Base-by-base conservation (phyloP, 2,888 invertebrate species). In the Platycheirus albimanus region DNA sequence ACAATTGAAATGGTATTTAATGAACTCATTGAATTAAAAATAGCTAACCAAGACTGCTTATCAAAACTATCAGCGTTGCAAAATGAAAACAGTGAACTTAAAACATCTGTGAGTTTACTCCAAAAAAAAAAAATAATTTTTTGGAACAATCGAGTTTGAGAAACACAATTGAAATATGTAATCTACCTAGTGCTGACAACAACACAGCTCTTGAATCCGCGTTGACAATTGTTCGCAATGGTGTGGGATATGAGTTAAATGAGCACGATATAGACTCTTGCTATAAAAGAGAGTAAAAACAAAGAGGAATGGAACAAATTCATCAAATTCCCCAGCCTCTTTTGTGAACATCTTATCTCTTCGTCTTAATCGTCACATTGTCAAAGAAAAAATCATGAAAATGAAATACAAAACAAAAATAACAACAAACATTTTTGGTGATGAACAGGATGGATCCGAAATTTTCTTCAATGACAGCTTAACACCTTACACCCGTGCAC, bases 1-100 rank as follows among this genome's bases (percentile, higher is more conserved):
- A 45, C 52, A 54, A 67, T 52, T 13, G 43, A 52, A 43, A 56
- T 56, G 38, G n/a, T 56, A 2, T 56, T 3, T 38, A 36, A 36
- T 38, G 64, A 49, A 24, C n/a, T 64, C 7, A 3, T 11, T 11
- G 24, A 54, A 43, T 6, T 67, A 43, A 67, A 45, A 38, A 45
- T 54, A 13, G 15, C 45, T 5, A 66, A 41, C 36, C 28, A 52
- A 24, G 51, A 52, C 24, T 67, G 17, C n/a, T 1, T 67, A n/a
- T 7, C 19, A 19, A n/a, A 52, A 11, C 41, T 67, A n/a, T 52
- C 43, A 11, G 24, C 3, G 24, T 47, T 51, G 11, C 36, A 66
- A 41, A 51, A 24, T 28, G 66, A 66, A 66, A 66, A 66, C 33
- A 51, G 2, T 24, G 66, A 63, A 28, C 49, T 66, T 10, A 49